A percentile compares a stretch with the other conserved stretches of the same genome.
These are phyloP conservation scores for Drosophila maculinotata DNA, from an alignment of 2,888 invertebrate species.

Conservation along the genomic window DNA sequence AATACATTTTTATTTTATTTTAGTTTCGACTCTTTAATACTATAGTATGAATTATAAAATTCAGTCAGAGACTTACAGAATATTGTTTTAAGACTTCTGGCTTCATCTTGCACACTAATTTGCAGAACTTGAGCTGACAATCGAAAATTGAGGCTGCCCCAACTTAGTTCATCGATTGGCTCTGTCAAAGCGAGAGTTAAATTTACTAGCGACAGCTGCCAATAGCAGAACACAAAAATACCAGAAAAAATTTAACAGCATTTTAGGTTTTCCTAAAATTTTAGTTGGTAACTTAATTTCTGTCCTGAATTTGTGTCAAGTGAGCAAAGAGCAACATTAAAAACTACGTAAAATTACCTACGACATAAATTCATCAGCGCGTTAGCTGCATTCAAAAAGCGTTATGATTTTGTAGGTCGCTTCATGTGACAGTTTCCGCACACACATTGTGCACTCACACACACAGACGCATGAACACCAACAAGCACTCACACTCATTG, in stretches of 20 bases:
- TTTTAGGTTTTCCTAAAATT: not conserved
- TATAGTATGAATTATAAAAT: no score
- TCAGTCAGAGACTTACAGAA: not conserved
- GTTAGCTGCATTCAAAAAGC: slow-evolving; percentile 10
- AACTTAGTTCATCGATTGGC: slow-evolving; percentile 19
- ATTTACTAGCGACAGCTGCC: slow-evolving; percentile 21
- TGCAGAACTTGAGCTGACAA: not conserved
- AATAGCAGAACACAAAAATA: not conserved
- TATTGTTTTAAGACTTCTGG: not conserved
- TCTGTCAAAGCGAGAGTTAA: slow-evolving; percentile 7
- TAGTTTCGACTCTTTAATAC: no score
- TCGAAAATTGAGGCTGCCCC: not conserved
- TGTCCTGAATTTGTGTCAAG: slow-evolving; percentile 11
- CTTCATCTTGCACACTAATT: slow-evolving; percentile 11
- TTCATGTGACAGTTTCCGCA: slow-evolving; percentile 24
- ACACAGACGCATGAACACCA: not conserved
- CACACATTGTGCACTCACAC: slow-evolving; percentile 4
- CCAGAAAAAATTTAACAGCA: not conserved
- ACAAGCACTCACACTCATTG: slow-evolving; percentile 1
- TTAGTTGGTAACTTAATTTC: slow-evolving; percentile 7
- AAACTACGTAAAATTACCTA: slow-evolving; percentile 11
- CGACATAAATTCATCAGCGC: slow-evolving; percentile 14
- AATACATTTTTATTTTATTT: not conserved
- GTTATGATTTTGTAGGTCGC: slow-evolving; percentile 52
- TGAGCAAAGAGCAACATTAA: not conserved